Base-by-base conservation (phyloP, 2,797 vertebrate species). In the Masticophis lateralis region DNA sequence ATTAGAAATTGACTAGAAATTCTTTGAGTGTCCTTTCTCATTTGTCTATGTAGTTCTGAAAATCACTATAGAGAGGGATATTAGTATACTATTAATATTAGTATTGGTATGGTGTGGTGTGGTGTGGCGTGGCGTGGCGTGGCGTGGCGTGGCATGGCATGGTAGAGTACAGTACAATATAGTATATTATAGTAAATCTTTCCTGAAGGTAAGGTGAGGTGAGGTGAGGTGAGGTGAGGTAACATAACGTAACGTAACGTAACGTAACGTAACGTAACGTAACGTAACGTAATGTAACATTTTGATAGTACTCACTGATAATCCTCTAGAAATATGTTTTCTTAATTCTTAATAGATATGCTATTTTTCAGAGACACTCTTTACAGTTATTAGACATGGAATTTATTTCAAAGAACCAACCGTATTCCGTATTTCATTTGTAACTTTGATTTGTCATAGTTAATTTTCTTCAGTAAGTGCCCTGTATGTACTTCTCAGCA, bases 391-490 rank as follows among this genome's bases (percentile, higher is more conserved):
- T 95, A 86, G 57, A 2, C 91, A 11, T 88, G 90, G 74, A 3
- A 93, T 94, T 94, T 51, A 51, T 95, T 88, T 16, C 43, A 16
- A 32, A 27, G 20, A 93, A 47, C 56, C 0, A 88, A 94, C 90
- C 2, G 32, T 8, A 63, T n/a, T 90, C 66, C 47, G 22, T 59
- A 60, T 94, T 95, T 74, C 3, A 92, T 91, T 96, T 90, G 28
- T 61, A 96, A 94, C 93, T 95, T 91, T 63, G 66, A 55, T 93
- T 32, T 95, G 7, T 14, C 37, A 92, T 94, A 94, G 91, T 94
- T 61, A 83, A 1, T 25, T 95, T 86, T 94, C 27, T 79, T 91
- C 56, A 94, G 13, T 91, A 2, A n/a, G 28, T 91, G 57, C 94
- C 56, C 74, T 66, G 1, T 12, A 60, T 61, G 5, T 74, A 89